Evolutionary conservation across 1,140 invertebrate genomes (phyloP), one percentile per base, ranked within the genome.

Genomic region (Drosophila nebulosa): DNA sequence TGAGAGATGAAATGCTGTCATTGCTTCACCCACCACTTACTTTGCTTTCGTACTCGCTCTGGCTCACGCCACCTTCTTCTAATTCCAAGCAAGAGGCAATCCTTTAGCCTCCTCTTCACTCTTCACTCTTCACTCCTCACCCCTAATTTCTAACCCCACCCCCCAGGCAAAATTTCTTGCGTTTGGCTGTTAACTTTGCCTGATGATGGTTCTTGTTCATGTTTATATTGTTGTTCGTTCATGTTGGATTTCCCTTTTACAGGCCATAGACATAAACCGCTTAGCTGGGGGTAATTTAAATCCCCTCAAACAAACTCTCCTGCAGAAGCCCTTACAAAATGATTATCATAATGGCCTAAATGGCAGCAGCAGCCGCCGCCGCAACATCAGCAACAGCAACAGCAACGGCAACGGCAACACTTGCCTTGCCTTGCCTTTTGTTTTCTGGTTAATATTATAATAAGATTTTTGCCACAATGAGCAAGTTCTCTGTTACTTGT

Each of bases 221-320:
- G 56, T 57, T 58, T 52, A 32, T 68, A 60, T 53, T 36, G 35
- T 50, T 55, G 56, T n/a, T n/a, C 32, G 50, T 52, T 39, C 30
- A 16, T 65, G 50, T 72, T 59, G 59, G 26, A 70, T 67, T 68
- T 46, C 39, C 39, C 16, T 16, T 46, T 46, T 21, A 46, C 39
- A 46, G 39, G 9, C 39, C 39, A 46, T 46, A 46, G 39, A 64
- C 70, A 86, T 85, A 85, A 85, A 80, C 69, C 81, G 81, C 81
- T 85, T 85, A 85, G 74, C 81, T 36, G 5, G 70, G 81, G 74
- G 78, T 85, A 86, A 85, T 85, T 85, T 80, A 85, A 85, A 86
- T 85, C 81, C 61, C 81, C 69, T 86, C 86, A 74, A 74, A 80
- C 78, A 12, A 32, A 32, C 30, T 32, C 74, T 80, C 74, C 67